Evolutionary conservation across 2,113 vertebrate genomes (phyloP), one percentile per base, ranked within the genome.

Genomic region (Lagopus muta): DNA sequence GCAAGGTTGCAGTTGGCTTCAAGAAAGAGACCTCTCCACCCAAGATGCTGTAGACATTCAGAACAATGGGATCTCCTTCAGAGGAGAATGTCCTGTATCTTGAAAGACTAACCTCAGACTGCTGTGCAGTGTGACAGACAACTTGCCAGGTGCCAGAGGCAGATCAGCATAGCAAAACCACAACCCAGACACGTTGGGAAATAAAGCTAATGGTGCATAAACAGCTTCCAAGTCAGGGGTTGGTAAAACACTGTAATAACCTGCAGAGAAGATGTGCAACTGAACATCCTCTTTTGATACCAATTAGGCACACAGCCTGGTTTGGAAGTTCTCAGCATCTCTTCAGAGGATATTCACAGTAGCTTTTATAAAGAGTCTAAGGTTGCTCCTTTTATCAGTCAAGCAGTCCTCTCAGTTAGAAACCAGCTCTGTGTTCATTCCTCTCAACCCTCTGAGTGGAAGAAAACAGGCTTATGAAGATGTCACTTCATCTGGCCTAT

Each of bases 401-500:
- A 47, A 65, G 24, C 11, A 86, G 21, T 25, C 1, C 1, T 9
- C 42, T 47, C 18, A 86, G 36, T 73, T 34, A 76, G 32, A 85
- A 79, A 57, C 11, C 13, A 82, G n/a, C 30, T n/a, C 14, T 30
- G 16, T 27, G 15, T 27, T 47, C 7, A 1, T 0, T 43, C 40
- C 22, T 65, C 67, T 76, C 19, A 52, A 64, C 0, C 3, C 5
- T 0, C 0, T 9, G 8, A 57, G 14, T 22, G 40, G 27, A 57
- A 75, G 66, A 66, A 62, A 42, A 10, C 0, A 43, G 11, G 21
- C 8, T 65, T 27, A 61, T 11, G 16, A 80, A 90, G 43, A 43
- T 43, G 40, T 57, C 11, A 55, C 14, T 55, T 88, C 58, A 65
- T 12, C 32, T 65, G 5, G 67, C 1, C 28, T 34, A 32, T 0